Evolutionary conservation across 2,113 vertebrate species (phyloP).

Genomic region (Aphelocoma coerulescens): DNA sequence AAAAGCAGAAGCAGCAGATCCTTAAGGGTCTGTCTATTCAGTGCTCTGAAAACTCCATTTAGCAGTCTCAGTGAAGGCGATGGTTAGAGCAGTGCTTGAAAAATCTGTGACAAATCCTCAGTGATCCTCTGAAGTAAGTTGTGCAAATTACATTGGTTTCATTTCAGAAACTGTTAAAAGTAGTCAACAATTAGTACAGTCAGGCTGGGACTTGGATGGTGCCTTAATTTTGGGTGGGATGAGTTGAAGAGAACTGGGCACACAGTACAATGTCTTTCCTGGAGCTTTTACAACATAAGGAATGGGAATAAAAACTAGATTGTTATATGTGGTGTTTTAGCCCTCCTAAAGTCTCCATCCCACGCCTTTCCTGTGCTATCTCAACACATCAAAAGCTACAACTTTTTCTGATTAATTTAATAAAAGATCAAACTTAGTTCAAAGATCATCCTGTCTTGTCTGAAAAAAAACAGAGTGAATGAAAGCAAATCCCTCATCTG

Average conservation of each 20-base stretch:
- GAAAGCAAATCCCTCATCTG: slow-evolving; percentile 15
- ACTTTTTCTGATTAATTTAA: neutral
- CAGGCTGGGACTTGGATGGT: neutral
- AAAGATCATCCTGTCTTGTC: neutral
- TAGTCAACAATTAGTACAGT: neutral
- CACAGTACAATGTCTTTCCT: neutral
- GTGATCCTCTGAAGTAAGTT: neutral
- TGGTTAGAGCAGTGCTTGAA: neutral
- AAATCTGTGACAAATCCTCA: neutral
- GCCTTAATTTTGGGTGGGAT: neutral
- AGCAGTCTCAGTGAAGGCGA: neutral
- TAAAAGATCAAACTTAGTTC: slow-evolving; percentile 9
- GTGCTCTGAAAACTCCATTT: neutral
- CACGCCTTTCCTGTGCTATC: slow-evolving; percentile 19
- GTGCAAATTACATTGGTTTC: neutral
- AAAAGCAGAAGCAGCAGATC: neutral
- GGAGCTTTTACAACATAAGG: neutral
- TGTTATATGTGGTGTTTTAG: slow-evolving; percentile 30
- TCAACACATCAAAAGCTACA: neutral
- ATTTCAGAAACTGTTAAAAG: neutral
- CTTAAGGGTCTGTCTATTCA: neutral
- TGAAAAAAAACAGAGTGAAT: neutral
- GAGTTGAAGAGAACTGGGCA: neutral
- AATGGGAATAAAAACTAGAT: slow-evolving; percentile 27
- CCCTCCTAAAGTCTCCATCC: neutral